Conservation (phyloP, 2,888 invertebrate genomes). For the Glyphotaelius pellucidus region DNA sequence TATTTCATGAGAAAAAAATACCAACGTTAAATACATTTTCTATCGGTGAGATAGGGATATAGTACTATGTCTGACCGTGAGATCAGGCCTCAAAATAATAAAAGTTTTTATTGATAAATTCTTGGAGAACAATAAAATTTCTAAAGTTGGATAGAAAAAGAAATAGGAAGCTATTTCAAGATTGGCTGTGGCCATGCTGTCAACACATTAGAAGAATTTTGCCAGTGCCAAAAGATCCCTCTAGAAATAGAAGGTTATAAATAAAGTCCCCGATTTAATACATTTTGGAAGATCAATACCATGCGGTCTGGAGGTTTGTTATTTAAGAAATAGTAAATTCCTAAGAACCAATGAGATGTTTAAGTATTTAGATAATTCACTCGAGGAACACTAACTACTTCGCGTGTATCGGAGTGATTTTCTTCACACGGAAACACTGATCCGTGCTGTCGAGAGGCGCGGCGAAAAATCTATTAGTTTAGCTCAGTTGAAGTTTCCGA, state of each 20-base stretch:
- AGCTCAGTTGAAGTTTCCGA: background rate
- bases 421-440: background rate
- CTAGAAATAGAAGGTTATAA: constrained; percentile 6
- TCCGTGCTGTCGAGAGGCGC: background rate
- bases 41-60: background rate
- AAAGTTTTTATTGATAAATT: background rate
- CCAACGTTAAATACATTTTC: background rate
- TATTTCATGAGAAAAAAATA: no score
- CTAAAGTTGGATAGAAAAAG: background rate
- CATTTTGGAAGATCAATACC: background rate
- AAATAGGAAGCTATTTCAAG: background rate
- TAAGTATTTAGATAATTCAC: background rate
- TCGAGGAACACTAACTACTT: background rate
- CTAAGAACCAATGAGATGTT: background rate
- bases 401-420: background rate
- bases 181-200: background rate
- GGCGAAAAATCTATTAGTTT: background rate
- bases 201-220: constrained; percentile 13
- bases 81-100: background rate
- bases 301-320: background rate
- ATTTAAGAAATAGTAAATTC: background rate
- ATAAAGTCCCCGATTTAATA: background rate
- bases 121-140: background rate
- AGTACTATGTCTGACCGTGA: background rate
- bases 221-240: constrained; percentile 2